phyloP scores from a whole-genome alignment of 1,140 invertebrate species.

The Zaprionus capensis region DNA sequence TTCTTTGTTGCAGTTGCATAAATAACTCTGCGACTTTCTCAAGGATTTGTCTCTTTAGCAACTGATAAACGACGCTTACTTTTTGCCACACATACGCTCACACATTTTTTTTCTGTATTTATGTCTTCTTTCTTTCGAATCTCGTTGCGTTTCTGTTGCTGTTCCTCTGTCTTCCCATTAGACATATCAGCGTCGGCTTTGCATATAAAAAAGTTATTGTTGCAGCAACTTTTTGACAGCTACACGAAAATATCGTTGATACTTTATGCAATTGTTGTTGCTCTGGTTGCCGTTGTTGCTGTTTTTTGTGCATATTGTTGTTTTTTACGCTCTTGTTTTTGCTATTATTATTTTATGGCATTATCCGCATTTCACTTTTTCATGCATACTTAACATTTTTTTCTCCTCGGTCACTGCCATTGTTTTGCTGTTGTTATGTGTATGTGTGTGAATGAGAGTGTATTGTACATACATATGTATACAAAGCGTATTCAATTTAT shows the following conservation, averaged over 20 bases:
- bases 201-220: slow-evolving; percentile 49
- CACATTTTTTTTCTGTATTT: background rate
- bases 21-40: slow-evolving; percentile 12
- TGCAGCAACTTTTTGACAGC: slow-evolving; percentile 67
- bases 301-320: slow-evolving; percentile 3
- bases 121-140: background rate
- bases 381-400: slow-evolving; percentile 57
- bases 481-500: background rate
- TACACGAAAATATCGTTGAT: slow-evolving; percentile 46
- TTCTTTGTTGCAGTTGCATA: background rate
- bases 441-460: background rate
- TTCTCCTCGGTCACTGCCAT: slow-evolving; percentile 17
- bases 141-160: background rate
- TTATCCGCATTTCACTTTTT: slow-evolving; percentile 74
- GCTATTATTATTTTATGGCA: slow-evolving; percentile 38
- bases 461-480: slow-evolving; percentile 3
- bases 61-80: slow-evolving; percentile 15
- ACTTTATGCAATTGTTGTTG: slow-evolving; percentile 49
- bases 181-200: slow-evolving; percentile 34
- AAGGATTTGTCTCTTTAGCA: slow-evolving; percentile 15
- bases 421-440: slow-evolving; percentile 11
- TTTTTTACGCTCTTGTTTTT: slow-evolving; percentile 37
- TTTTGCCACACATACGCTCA: background rate
- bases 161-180: slow-evolving; percentile 13
- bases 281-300: slow-evolving; percentile 33